Evolutionary conservation across 1,140 invertebrate genomes (phyloP).

Genomic region (Phenacoccus solenopsis): DNA sequence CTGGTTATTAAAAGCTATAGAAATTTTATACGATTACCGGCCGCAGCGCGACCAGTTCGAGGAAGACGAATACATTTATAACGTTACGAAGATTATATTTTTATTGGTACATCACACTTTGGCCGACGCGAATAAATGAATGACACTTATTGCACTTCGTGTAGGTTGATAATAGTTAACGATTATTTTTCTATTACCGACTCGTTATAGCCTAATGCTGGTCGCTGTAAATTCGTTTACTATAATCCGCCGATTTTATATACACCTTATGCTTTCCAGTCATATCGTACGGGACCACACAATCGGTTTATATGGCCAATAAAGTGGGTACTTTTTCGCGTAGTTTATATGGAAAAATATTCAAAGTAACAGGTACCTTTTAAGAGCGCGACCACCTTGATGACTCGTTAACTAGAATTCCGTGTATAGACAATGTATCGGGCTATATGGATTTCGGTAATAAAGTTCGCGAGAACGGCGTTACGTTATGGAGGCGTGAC

Average conservation of each 20-base stretch:
- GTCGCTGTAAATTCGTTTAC: neutral
- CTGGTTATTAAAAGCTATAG: neutral
- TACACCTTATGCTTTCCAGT: no score
- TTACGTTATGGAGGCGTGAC: no score
- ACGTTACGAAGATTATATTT: neutral
- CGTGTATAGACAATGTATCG: no score
- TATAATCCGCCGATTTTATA: neutral
- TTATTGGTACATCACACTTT: neutral
- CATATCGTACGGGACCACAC: neutral
- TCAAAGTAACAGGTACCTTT: neutral
- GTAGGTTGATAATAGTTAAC: neutral
- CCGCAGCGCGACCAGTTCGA: no score
- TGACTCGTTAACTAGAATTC: no score
- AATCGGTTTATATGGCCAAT: neutral
- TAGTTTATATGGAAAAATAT: constrained; percentile 3
- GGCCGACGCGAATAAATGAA: neutral
- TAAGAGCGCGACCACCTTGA: no score
- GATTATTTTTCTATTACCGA: neutral
- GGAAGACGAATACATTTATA: neutral
- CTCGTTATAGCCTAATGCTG: neutral
- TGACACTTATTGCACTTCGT: neutral
- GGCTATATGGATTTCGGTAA: no score
- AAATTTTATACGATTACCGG: no score
- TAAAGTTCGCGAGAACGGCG: no score
- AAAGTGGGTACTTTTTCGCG: neutral